phyloP scores from a whole-genome alignment of 2,113 vertebrate genomes.

The Lates calcarifer region DNA sequence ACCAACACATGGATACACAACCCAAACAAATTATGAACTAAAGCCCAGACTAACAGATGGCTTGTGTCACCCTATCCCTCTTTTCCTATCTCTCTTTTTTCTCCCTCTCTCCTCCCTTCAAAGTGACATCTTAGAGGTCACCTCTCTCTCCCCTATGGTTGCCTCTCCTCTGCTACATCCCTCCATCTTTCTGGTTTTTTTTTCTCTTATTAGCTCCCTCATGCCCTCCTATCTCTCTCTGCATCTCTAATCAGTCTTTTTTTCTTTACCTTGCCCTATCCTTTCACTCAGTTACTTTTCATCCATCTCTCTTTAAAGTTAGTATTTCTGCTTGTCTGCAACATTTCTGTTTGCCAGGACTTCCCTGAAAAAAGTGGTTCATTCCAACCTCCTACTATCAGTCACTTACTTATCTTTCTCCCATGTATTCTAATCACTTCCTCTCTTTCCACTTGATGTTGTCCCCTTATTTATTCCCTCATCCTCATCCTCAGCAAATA shows the following conservation, averaged over 20 bases:
- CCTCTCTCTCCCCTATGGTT: slow-evolving; percentile 38
- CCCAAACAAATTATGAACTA: slow-evolving; percentile 60
- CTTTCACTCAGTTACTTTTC: slow-evolving; percentile 3
- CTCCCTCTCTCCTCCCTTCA: slow-evolving; percentile 43
- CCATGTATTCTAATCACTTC: neutral
- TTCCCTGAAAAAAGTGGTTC: neutral
- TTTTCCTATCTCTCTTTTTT: slow-evolving; percentile 54
- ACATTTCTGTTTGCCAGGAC: neutral
- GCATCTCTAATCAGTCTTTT: slow-evolving; percentile 4
- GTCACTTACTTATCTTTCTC: neutral
- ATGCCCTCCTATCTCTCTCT: slow-evolving; percentile 30
- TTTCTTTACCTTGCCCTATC: neutral
- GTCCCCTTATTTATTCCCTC: neutral
- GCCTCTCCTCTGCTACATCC: slow-evolving; percentile 33
- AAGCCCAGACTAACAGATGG: slow-evolving; percentile 79
- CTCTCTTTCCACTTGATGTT: neutral
- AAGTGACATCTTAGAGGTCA: slow-evolving; percentile 73
- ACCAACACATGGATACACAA: slow-evolving; percentile 58
- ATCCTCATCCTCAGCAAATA: slow-evolving; percentile 17
- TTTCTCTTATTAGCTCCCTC: slow-evolving; percentile 2
- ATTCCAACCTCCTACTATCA: neutral
- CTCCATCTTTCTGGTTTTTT: slow-evolving; percentile 27
- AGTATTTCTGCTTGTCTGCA: neutral
- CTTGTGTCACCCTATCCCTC: slow-evolving; percentile 66
- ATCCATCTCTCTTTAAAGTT: neutral